Evolutionary conservation across 2,113 vertebrate genomes (phyloP).

Genomic region (Rhabdomys dilectus): DNA sequence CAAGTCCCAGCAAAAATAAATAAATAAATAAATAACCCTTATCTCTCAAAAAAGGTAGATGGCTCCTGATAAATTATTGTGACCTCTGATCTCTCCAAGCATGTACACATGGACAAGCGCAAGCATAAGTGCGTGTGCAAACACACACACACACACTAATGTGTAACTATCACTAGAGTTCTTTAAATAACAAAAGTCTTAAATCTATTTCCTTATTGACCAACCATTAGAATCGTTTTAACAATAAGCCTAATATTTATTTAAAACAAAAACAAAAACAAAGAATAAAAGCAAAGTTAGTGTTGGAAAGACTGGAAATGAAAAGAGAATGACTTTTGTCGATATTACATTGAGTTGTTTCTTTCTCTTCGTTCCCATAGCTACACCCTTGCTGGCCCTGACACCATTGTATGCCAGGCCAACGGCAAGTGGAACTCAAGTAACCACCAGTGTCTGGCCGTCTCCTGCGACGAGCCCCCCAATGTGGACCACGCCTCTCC

Average conservation of each 20-base stretch:
- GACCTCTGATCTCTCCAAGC: background rate
- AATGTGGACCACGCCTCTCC: constrained; percentile 94
- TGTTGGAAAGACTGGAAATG: background rate
- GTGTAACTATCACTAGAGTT: constrained; percentile 26
- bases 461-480: constrained; percentile 96
- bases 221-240: background rate
- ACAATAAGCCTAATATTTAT: constrained; percentile 28
- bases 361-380: constrained; percentile 83
- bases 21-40: no score
- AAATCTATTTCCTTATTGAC: constrained; percentile 36
- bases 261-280: constrained; percentile 2
- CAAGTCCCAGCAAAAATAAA: background rate
- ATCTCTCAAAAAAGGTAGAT: background rate
- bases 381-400: constrained; percentile 93
- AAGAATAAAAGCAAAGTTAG: constrained; percentile 31
- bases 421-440: constrained; percentile 92
- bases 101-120: background rate
- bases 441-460: constrained; percentile 94
- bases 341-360: background rate
- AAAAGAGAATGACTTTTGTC: constrained; percentile 1
- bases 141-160: background rate
- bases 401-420: constrained; percentile 92
- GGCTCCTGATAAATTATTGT: background rate
- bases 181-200: constrained; percentile 22
- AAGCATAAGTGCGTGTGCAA: no score